Percentiles rank a stretch among this genome's conserved stretches.
phyloP scores from a whole-genome alignment of 1,140 invertebrate genomes.

The Brachionus calyciflorus region DNA sequence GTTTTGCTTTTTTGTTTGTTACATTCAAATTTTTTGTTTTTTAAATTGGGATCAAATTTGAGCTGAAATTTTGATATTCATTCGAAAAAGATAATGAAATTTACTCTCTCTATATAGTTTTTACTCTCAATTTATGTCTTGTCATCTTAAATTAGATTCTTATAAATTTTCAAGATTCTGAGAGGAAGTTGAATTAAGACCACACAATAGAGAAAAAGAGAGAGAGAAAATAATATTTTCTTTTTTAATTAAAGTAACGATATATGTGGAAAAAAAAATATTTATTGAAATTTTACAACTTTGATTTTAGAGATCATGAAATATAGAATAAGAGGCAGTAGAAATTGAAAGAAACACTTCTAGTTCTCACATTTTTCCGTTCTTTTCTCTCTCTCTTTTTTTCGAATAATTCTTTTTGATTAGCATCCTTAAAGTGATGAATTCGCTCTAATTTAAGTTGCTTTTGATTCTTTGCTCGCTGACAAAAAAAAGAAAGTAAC shows the following conservation, averaged over 20 bases:
- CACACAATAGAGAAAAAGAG: not conserved
- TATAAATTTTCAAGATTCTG: conserved; percentile 11
- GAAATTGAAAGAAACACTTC: conserved; percentile 26
- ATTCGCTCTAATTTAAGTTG: conserved; percentile 4
- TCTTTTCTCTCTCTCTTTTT: not conserved
- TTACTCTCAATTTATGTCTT: not conserved
- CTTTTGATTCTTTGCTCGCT: not conserved
- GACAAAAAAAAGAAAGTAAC: not conserved
- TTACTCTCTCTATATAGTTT: no score
- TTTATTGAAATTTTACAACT: not conserved
- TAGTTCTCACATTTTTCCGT: not conserved
- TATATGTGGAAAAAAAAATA: not conserved
- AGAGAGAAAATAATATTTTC: not conserved
- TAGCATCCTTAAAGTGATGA: conserved; percentile 30
- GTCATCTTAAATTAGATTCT: conserved; percentile 1
- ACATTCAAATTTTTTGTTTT: no score
- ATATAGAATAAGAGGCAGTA: not conserved
- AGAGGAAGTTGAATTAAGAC: not conserved
- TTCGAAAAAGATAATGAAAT: no score
- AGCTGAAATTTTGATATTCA: no score
- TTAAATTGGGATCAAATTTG: no score
- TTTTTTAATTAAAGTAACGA: conserved; percentile 12
- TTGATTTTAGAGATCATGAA: not conserved
- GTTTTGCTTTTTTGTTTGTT: no score
- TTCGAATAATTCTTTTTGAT: not conserved